Evolutionary conservation across 2,113 vertebrate genomes (phyloP).

Genomic region (Syngnathoides biaculeatus): DNA sequence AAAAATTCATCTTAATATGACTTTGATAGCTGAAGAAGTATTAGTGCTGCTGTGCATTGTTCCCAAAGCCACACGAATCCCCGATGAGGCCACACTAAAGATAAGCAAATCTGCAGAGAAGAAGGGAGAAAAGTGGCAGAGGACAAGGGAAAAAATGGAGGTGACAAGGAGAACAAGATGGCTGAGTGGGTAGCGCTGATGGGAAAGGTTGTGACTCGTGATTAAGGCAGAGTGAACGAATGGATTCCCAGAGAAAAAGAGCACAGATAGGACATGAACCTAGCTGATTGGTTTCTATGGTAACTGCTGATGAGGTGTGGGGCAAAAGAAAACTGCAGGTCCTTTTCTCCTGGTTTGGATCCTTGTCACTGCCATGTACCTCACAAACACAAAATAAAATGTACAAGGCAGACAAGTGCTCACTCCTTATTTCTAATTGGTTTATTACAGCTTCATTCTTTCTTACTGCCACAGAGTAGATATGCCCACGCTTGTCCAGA

Average conservation of each 20-base stretch:
- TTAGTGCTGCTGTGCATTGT: neutral
- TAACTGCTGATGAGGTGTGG: conserved; percentile 62
- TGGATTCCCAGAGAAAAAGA: conserved; percentile 42
- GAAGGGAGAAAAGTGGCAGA: conserved; percentile 15
- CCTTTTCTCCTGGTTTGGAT: conserved; percentile 31
- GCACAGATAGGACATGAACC: conserved; percentile 40
- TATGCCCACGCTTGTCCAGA: too few relatives aligned
- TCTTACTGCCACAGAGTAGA: too few relatives aligned
- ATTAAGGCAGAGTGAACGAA: conserved; percentile 49
- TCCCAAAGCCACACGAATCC: neutral
- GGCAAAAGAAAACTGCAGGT: conserved; percentile 48
- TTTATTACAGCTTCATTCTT: neutral
- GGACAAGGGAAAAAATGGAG: conserved; percentile 37
- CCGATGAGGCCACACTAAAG: neutral
- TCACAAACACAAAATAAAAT: conserved; percentile 12
- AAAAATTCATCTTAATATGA: too few relatives aligned
- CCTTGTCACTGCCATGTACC: conserved; percentile 9
- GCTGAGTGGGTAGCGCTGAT: conserved; percentile 33
- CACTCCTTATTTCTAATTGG: neutral
- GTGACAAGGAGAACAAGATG: conserved; percentile 41
- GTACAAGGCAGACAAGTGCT: conserved; percentile 1
- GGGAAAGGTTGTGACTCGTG: conserved; percentile 53
- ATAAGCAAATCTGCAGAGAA: neutral
- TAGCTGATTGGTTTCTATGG: conserved; percentile 70
- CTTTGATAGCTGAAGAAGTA: too few relatives aligned